phyloP scores from a whole-genome alignment of 1,140 invertebrate species.

The Tetramorium simillimum region DNA sequence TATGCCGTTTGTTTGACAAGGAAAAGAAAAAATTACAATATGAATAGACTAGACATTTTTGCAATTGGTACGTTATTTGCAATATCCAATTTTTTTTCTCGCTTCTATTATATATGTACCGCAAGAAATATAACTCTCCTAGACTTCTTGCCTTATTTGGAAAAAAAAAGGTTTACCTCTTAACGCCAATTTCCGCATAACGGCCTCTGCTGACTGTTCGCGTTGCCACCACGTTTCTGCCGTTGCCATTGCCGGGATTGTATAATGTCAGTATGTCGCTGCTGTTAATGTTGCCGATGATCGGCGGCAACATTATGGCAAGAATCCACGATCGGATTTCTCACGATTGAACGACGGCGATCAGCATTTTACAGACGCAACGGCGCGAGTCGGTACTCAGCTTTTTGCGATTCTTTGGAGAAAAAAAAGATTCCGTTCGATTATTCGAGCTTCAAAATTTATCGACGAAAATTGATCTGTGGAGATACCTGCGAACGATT shows the following conservation, averaged over 20 bases:
- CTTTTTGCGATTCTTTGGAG: background rate
- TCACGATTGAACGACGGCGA: slow-evolving; percentile 57
- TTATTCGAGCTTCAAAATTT: background rate
- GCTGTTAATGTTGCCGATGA: slow-evolving; percentile 82
- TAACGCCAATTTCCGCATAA: slow-evolving; percentile 83
- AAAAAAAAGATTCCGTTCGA: background rate
- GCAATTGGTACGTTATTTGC: no score
- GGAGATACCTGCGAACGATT: background rate
- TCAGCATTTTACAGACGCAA: slow-evolving; percentile 56
- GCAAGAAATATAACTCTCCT: background rate
- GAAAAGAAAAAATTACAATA: background rate
- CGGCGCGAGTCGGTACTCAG: background rate
- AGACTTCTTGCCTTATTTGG: slow-evolving; percentile 6
- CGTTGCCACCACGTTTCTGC: slow-evolving; percentile 60
- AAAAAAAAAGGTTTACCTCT: slow-evolving; percentile 77
- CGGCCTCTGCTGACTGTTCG: slow-evolving; percentile 74
- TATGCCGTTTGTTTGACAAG: background rate
- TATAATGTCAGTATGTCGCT: slow-evolving; percentile 82
- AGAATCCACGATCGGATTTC: slow-evolving; percentile 61
- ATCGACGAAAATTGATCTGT: background rate
- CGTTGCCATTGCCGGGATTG: slow-evolving; percentile 76
- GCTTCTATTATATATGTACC: background rate
- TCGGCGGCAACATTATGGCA: slow-evolving; percentile 77
- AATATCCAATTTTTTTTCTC: background rate
- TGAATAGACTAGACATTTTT: background rate